Conservation (phyloP, 2,797 vertebrate genomes). For the Agapornis canus region DNA sequence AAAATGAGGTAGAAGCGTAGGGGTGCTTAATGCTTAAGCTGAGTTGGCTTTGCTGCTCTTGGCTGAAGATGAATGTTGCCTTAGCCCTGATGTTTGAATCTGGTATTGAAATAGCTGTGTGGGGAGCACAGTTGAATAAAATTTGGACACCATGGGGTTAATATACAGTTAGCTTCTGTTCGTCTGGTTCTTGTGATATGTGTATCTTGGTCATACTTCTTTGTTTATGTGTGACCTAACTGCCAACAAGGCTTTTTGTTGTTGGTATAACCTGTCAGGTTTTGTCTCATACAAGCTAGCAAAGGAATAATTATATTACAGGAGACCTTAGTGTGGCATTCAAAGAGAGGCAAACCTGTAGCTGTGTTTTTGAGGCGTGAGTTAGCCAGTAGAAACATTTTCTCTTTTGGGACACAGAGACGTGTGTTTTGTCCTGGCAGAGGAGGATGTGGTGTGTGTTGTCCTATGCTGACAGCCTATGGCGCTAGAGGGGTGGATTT, state of each 20-base stretch:
- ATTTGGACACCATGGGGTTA: fast-evolving
- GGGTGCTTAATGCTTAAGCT: neutral
- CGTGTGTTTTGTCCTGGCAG: neutral
- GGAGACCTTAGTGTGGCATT: neutral
- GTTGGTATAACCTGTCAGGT: neutral
- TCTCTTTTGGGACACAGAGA: fast-evolving
- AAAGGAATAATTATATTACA: fast-evolving
- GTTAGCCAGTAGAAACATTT: neutral
- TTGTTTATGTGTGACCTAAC: neutral
- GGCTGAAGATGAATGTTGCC: fast-evolving
- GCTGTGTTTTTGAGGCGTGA: neutral
- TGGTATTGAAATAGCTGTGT: neutral
- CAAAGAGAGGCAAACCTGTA: neutral
- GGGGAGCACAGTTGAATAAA: neutral
- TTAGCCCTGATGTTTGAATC: neutral
- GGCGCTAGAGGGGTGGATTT: neutral
- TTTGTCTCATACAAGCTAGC: neutral
- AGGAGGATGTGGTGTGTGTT: neutral
- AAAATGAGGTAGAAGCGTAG: neutral
- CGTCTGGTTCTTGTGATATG: neutral
- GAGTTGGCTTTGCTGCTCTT: neutral
- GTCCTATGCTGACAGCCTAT: neutral
- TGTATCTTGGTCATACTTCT: neutral
- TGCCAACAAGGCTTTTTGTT: neutral
- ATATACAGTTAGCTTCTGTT: neutral